Evolutionary conservation across 2,888 invertebrate genomes (phyloP).

Genomic region (Gerris lacustris): DNA sequence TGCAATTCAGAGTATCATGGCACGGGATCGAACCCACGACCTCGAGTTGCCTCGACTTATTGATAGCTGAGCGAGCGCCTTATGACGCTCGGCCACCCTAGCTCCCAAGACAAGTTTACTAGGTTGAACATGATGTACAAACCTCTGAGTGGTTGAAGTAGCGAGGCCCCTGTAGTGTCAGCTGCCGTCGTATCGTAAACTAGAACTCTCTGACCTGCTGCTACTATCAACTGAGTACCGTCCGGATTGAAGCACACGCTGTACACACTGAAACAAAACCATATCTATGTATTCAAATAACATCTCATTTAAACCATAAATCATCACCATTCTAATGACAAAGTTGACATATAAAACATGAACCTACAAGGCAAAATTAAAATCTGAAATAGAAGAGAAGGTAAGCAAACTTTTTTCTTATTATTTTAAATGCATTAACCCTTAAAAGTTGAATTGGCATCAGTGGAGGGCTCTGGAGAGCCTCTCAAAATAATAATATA

Average conservation of each 20-base stretch:
- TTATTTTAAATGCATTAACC: too few species aligned
- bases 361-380: neutral
- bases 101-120: too few species aligned
- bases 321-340: neutral
- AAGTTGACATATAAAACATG: neutral
- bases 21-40: too few species aligned
- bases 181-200: constrained; percentile 69
- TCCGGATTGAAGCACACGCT: constrained; percentile 92
- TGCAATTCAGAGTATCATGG: too few species aligned
- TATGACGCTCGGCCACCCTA: too few species aligned
- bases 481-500: too few species aligned
- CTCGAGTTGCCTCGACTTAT: too few species aligned
- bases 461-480: too few species aligned
- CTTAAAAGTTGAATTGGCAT: too few species aligned
- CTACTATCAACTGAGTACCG: constrained; percentile 84
- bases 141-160: constrained; percentile 83
- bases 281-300: constrained; percentile 18
- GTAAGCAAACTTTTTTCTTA: too few species aligned
- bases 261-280: constrained; percentile 59
- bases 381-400: too few species aligned
- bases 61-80: too few species aligned
- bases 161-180: constrained; percentile 56
- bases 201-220: constrained; percentile 85
- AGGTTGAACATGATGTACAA: constrained; percentile 10
- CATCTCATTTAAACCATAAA: constrained; percentile 12